phyloP scores from a whole-genome alignment of 92 coral and sea anemone genomes.

The Phenganax stokvisi region DNA sequence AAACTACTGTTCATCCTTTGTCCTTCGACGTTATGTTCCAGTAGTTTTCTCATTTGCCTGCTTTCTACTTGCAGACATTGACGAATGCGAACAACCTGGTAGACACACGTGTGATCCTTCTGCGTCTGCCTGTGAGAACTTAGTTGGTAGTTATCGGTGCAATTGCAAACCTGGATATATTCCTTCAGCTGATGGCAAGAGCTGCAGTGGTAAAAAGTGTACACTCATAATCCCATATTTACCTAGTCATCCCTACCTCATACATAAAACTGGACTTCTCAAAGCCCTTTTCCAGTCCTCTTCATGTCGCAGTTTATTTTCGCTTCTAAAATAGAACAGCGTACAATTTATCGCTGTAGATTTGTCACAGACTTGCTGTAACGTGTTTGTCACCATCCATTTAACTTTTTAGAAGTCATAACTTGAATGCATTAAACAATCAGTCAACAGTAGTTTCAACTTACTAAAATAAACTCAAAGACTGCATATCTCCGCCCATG shows the following conservation, averaged over 20 bases:
- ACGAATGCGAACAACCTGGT: constrained; percentile 51
- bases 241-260: too few relatives aligned
- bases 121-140: constrained; percentile 55
- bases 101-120: constrained; percentile 34
- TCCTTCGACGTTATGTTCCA: too few relatives aligned
- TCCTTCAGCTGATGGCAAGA: neutral
- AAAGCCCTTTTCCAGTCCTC: too few relatives aligned
- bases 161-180: constrained; percentile 42
- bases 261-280: too few relatives aligned
- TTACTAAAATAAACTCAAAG: too few relatives aligned
- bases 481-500: too few relatives aligned
- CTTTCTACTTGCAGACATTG: constrained; percentile 48
- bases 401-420: neutral
- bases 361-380: too few relatives aligned
- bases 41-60: neutral
- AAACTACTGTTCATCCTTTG: too few relatives aligned
- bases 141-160: constrained; percentile 58
- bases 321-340: too few relatives aligned
- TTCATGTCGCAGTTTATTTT: too few relatives aligned
- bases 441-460: neutral
- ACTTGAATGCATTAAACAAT: neutral
- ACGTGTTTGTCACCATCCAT: too few relatives aligned
- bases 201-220: constrained; percentile 4
- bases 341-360: too few relatives aligned
- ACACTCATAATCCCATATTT: neutral